Base-by-base conservation (phyloP, 1,140 invertebrate genomes). In the Leptinotarsa lineolata region DNA sequence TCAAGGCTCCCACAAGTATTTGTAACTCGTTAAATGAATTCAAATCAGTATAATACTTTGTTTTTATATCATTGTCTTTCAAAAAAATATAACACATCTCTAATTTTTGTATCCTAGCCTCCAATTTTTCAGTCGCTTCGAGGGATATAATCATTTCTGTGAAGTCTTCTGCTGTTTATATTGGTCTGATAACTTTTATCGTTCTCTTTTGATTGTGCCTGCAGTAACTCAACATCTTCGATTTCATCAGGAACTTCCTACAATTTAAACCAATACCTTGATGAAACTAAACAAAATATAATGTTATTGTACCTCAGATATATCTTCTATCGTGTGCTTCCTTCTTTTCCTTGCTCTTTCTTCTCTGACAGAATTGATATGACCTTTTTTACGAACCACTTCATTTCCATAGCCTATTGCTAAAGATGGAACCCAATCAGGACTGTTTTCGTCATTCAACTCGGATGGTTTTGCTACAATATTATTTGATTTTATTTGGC, bases 21-120 rank as follows among this genome's bases (percentile, higher is more conserved):
- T 67, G n/a, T 12, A 30, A 67, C 15, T 67, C 6, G 16, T 24
- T 39, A 18, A n/a, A 67, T 24, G 22, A 21, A 67, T 45, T 67
- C n/a, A 45, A 18, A 18, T 4, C 39, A 21, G 65, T 67, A 45
- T 39, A 67, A 67, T 67, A 45, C 65, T 67, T 45, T 20, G 39
- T 18, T 18, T 21, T 67, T n/a, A 18, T 44, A 39, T 66, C 22
- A 24, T 18, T 22, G 60, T 22, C 60, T 63, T 63, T 22, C 15
- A 20, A 63, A 63, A 16, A 63, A 22, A 12, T 54, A 54, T 54
- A 54, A 54, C 46, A 30, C 24, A 30, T n/a, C 15, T 54, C 13
- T 54, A 54, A 8, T 54, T 54, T 54, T 54, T 54, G 46, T 54
- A 54, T 54, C 46, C 46, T 54, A 15, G 46, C 46, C 46, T 54